Conservation (phyloP, 2,113 vertebrate species). For the Sisor rabdophorus region DNA sequence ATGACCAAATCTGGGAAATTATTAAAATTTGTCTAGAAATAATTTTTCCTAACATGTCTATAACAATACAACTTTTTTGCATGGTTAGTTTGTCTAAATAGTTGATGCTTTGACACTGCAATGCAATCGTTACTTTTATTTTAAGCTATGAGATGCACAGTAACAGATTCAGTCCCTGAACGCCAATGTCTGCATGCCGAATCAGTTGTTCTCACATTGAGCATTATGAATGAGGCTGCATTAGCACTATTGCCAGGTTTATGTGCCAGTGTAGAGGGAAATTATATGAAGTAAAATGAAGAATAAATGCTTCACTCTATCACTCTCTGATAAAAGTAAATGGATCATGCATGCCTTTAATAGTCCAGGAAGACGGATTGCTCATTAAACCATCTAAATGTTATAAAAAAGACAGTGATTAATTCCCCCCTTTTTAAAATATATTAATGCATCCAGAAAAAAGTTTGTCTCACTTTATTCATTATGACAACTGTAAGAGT, state of each 20-base stretch:
- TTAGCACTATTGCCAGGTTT: conserved; percentile 59
- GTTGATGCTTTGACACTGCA: background rate
- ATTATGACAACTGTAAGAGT: conserved; percentile 30
- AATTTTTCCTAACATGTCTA: too few species aligned
- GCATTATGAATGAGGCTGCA: conserved; percentile 61
- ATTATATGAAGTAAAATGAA: conserved; percentile 56
- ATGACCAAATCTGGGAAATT: too few species aligned
- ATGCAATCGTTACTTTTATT: conserved; percentile 9
- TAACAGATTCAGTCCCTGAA: conserved; percentile 1
- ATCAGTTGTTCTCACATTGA: conserved; percentile 49
- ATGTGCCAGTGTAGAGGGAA: conserved; percentile 60
- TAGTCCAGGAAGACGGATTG: conserved; percentile 57
- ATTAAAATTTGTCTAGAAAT: too few species aligned
- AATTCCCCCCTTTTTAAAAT: conserved; percentile 23
- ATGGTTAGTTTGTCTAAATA: conserved; percentile 1
- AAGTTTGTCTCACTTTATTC: conserved; percentile 41
- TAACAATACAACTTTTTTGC: background rate
- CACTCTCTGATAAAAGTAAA: conserved; percentile 64
- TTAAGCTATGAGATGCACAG: background rate
- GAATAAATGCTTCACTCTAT: conserved; percentile 63
- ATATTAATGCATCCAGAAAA: conserved; percentile 43
- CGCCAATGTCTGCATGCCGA: conserved; percentile 52
- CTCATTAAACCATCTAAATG: conserved; percentile 57
- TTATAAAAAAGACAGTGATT: conserved; percentile 42
- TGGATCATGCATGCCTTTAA: conserved; percentile 62